Evolutionary conservation across 2,797 vertebrate species (phyloP), one percentile per base, ranked within the genome.

Genomic region (Ctenopoma multispine): DNA sequence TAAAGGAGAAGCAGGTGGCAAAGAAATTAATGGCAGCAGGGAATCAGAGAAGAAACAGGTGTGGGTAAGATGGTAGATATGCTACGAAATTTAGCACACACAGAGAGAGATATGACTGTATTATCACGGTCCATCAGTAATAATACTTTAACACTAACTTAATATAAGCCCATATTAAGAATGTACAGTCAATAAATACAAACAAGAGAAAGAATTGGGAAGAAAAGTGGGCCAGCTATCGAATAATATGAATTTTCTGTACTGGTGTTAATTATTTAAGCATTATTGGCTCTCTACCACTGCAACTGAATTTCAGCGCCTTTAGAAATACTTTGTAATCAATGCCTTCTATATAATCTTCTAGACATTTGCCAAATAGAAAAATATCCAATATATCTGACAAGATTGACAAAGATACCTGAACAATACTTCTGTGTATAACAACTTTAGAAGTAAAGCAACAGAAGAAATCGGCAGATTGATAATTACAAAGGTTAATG

Each of bases 1-100:
- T 57, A 57, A 34, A 63, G 23, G 38, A 75, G 56, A 81, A 58
- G 63, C 63, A 80, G 67, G 75, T 78, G 82, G 75, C 49, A 62
- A 58, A 72, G 13, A 79, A 68, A 77, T 69, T 9, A 79, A 83
- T 65, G 63, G 43, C 51, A 83, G 61, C 48, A 53, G 71, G 68
- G 51, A 76, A 65, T 63, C 51, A 21, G 40, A 74, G 31, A 44
- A 56, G 17, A 75, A 46, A 66, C 72, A 77, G 77, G 69, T 79
- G 70, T 36, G 44, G 13, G 62, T 59, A 54, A 15, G 20, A 68
- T 63, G 43, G 58, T 36, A 23, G 14, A 3, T 38, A 60, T 29
- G 4, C 12, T 0, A 10, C 18, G 17, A 71, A 51, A n/a, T 46
- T 44, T 58, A 51, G 7, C 38, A 17, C 17, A 27, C 31, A 58